phyloP scores from a whole-genome alignment of 2,888 invertebrate genomes.

The Hemaris fuciformis region DNA sequence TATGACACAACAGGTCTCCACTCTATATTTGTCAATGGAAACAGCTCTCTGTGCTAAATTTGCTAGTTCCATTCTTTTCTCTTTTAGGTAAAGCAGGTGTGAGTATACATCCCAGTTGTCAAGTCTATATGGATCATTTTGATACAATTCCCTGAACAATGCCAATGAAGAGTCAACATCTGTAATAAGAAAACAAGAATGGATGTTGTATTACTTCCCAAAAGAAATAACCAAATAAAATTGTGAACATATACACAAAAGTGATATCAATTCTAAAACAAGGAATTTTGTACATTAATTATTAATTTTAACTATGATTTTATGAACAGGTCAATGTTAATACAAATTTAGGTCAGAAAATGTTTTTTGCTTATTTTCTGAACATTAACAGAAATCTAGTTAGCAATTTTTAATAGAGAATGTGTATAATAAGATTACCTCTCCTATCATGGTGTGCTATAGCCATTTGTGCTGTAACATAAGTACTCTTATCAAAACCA shows the following conservation, averaged over 20 bases:
- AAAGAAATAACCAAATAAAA: no score
- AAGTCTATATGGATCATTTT: constrained; percentile 94
- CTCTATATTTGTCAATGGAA: constrained; percentile 96
- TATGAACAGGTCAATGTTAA: no score
- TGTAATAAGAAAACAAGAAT: constrained; percentile 66
- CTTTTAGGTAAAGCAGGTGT: constrained; percentile 96
- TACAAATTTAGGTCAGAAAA: no score
- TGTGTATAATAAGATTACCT: constrained; percentile 74
- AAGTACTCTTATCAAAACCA: constrained; percentile 94
- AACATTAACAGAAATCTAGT: no score
- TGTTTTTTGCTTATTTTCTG: no score
- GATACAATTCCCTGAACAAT: constrained; percentile 90
- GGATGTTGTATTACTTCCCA: no score
- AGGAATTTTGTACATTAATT: no score
- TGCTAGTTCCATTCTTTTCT: constrained; percentile 94
- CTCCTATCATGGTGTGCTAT: constrained; percentile 95
- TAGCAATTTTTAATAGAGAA: neutral
- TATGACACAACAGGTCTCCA: constrained; percentile 98
- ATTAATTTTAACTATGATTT: no score
- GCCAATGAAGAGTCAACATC: constrained; percentile 94
- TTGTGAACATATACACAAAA: no score
- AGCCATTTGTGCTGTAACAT: constrained; percentile 95
- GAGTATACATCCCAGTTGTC: constrained; percentile 99
- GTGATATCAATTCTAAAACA: no score
- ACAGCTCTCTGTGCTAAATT: constrained; percentile 96